These are phyloP conservation scores for Pipistrellus kuhlii DNA, from an alignment of 2,797 vertebrate species.

Conservation along the genomic window DNA sequence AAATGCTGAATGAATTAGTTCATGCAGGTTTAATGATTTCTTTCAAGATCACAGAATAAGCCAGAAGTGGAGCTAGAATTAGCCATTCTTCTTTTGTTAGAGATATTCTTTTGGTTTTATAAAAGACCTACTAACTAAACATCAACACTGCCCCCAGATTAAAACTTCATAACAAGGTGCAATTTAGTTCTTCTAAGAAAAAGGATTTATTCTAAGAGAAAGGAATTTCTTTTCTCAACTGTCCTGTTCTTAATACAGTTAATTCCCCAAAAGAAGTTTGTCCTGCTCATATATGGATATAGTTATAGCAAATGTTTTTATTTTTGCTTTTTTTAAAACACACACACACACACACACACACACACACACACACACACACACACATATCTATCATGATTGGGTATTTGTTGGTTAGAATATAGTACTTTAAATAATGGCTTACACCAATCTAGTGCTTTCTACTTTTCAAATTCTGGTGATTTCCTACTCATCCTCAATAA, in stretches of 20 bases:
- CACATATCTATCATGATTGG: neutral
- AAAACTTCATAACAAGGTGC: neutral
- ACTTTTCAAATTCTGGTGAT: slow-evolving; percentile 31
- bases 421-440: slow-evolving; percentile 8
- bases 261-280: neutral
- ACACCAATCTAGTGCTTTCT: neutral
- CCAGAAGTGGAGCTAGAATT: neutral
- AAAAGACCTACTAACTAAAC: slow-evolving; percentile 49
- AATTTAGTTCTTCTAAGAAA: slow-evolving; percentile 30
- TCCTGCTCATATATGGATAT: neutral
- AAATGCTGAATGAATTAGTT: slow-evolving; percentile 19
- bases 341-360: too few relatives aligned
- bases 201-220: neutral
- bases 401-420: slow-evolving; percentile 41
- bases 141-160: neutral
- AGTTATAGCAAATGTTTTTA: slow-evolving; percentile 32
- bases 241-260: neutral
- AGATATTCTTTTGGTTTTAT: neutral
- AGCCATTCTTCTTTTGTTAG: neutral
- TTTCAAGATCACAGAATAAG: slow-evolving; percentile 45
- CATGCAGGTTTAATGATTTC: slow-evolving; percentile 33
- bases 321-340: neutral
- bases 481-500: neutral
- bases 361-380: neutral
- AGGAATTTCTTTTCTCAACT: neutral